Percentiles rank a stretch among this genome's conserved stretches.
Conservation (phyloP, 92 coral and sea anemone species). For the Palythoa caribaeorum region DNA sequence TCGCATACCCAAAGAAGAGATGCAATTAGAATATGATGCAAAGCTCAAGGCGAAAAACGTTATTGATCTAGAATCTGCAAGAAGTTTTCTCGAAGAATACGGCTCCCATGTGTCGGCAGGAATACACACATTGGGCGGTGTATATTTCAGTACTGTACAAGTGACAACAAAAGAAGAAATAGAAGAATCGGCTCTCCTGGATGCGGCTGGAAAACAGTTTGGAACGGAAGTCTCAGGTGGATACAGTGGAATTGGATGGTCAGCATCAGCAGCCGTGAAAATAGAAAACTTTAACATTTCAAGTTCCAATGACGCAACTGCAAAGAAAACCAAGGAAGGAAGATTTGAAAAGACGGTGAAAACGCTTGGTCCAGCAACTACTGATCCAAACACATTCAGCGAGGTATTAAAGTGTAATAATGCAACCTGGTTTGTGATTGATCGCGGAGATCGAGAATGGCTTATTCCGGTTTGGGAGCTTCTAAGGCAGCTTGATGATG, state of each 20-base stretch:
- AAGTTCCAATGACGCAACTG: background rate
- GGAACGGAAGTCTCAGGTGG: slow-evolving; percentile 31
- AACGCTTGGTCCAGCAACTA: slow-evolving; percentile 36
- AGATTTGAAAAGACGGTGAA: slow-evolving; percentile 18
- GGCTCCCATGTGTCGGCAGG: slow-evolving; percentile 41
- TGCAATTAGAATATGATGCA: slow-evolving; percentile 25
- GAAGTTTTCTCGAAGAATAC: slow-evolving; percentile 6
- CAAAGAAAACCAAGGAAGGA: background rate
- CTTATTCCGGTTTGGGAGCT: slow-evolving; percentile 35
- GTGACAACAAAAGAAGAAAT: slow-evolving; percentile 26
- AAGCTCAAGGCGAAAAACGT: slow-evolving; percentile 1
- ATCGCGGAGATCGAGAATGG: slow-evolving; percentile 12
- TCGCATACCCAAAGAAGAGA: slow-evolving; percentile 14
- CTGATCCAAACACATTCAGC: background rate
- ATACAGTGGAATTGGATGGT: background rate
- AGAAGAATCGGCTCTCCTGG: background rate
- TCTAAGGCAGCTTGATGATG: slow-evolving; percentile 9
- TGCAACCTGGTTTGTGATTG: slow-evolving; percentile 39
- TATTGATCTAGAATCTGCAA: background rate
- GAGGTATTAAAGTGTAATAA: slow-evolving; percentile 26
- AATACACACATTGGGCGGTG: slow-evolving; percentile 32
- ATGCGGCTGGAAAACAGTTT: slow-evolving; percentile 14
- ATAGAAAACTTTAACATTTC: background rate
- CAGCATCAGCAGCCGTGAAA: background rate
- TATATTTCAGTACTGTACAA: slow-evolving; percentile 15